Conservation (phyloP, 2,113 vertebrate genomes). For the Prunella fulvescens region DNA sequence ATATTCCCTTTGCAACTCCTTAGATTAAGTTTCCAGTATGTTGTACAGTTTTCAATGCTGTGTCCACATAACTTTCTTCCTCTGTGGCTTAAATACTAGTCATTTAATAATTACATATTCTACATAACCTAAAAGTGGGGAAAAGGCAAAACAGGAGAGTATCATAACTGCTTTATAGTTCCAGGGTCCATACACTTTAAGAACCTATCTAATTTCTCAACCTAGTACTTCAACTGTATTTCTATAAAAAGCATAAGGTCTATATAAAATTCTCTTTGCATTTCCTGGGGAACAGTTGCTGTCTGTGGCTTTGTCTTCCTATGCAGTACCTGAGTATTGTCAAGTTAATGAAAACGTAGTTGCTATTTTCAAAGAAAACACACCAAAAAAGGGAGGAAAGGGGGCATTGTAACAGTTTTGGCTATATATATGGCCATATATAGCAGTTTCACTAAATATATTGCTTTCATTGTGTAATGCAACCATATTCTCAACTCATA, state of each 20-base stretch:
- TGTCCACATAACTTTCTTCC: neutral
- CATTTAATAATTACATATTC: neutral
- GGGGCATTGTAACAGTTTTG: neutral
- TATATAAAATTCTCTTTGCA: neutral
- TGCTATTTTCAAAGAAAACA: neutral
- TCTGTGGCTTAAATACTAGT: neutral
- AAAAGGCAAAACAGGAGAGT: neutral
- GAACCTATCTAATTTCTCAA: neutral
- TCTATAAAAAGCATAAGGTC: neutral
- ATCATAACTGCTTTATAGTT: neutral
- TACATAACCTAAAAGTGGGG: neutral
- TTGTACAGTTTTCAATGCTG: neutral
- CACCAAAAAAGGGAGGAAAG: rapidly evolving
- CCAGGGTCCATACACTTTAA: neutral
- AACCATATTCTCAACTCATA: neutral
- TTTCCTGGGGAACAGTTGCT: neutral
- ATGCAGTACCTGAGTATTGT: neutral
- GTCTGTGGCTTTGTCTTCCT: neutral
- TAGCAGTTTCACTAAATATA: neutral
- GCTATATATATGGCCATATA: neutral
- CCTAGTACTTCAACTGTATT: neutral
- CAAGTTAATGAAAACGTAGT: neutral
- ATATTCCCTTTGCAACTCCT: neutral
- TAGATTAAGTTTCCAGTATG: neutral
- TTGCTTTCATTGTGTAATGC: neutral